Conservation (phyloP, 2,797 vertebrate species). For the Melanotaenia trifasciata region DNA sequence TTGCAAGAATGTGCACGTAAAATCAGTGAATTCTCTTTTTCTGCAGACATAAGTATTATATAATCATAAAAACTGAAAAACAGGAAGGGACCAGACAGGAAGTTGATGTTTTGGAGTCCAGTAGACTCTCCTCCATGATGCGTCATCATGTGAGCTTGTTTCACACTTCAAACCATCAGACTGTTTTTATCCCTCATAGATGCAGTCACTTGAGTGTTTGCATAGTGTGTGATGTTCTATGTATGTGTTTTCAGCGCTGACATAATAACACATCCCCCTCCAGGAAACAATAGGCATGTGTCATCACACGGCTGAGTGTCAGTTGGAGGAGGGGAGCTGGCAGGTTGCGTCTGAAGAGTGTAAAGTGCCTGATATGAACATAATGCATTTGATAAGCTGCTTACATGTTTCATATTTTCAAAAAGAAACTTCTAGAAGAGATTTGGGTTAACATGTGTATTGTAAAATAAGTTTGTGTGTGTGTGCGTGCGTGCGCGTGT, state of each 20-base stretch:
- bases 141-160: neutral
- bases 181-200: neutral
- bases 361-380: slow-evolving; percentile 21
- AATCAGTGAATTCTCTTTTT: slow-evolving; percentile 11
- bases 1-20: neutral
- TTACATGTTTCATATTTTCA: slow-evolving; percentile 49
- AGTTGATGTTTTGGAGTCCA: slow-evolving; percentile 53
- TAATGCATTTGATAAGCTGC: slow-evolving; percentile 59
- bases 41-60: slow-evolving; percentile 3
- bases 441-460: slow-evolving; percentile 22
- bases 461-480: slow-evolving; percentile 9
- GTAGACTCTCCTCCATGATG: neutral
- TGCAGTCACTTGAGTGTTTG: neutral
- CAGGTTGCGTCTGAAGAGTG: neutral
- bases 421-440: slow-evolving; percentile 33
- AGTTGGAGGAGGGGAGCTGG: slow-evolving; percentile 3
- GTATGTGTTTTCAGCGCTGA: slow-evolving; percentile 26
- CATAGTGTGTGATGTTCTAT: neutral
- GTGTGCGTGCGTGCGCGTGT: slow-evolving; percentile 21
- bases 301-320: slow-evolving; percentile 29
- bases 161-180: neutral
- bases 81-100: slow-evolving; percentile 49
- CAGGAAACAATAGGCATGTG: slow-evolving; percentile 55
- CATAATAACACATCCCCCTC: slow-evolving; percentile 44
- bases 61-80: slow-evolving; percentile 17